phyloP scores from a whole-genome alignment of 2,888 invertebrate genomes.

The Neoitamus cyanurus region DNA sequence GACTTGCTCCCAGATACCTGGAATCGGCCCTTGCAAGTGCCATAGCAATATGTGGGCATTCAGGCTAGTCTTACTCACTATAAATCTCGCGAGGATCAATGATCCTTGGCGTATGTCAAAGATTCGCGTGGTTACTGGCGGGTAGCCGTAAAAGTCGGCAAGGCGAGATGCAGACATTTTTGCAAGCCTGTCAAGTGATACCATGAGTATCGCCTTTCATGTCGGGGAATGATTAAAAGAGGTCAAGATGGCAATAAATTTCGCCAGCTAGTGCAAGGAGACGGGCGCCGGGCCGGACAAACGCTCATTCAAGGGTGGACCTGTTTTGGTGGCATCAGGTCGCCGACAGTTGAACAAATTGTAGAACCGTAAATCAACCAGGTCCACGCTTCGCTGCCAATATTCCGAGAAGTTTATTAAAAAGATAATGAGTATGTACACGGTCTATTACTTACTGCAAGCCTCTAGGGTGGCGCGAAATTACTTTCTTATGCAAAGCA shows the following conservation, averaged over 20 bases:
- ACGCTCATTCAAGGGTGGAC: background rate
- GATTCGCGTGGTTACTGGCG: slow-evolving; percentile 20
- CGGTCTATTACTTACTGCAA: background rate
- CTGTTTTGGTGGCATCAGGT: slow-evolving; percentile 22
- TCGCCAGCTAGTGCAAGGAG: background rate
- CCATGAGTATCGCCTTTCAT: slow-evolving; percentile 5
- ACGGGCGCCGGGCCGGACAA: background rate
- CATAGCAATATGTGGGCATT: background rate
- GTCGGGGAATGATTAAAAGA: slow-evolving; percentile 13
- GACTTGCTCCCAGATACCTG: background rate
- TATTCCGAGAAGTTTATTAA: background rate
- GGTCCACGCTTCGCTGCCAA: background rate
- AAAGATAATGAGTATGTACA: background rate
- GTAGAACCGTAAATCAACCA: background rate
- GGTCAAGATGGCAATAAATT: slow-evolving; percentile 33
- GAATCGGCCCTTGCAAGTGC: background rate
- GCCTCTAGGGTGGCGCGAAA: background rate
- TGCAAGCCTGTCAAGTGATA: slow-evolving; percentile 6
- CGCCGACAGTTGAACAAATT: slow-evolving; percentile 20
- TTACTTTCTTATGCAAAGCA: background rate
- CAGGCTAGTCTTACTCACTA: background rate
- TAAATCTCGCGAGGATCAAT: slow-evolving; percentile 24
- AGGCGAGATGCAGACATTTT: background rate
- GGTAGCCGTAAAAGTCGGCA: no score
- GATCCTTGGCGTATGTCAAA: background rate